Evolutionary conservation across 2,888 invertebrate species (phyloP).

Genomic region (Plebejus argus): DNA sequence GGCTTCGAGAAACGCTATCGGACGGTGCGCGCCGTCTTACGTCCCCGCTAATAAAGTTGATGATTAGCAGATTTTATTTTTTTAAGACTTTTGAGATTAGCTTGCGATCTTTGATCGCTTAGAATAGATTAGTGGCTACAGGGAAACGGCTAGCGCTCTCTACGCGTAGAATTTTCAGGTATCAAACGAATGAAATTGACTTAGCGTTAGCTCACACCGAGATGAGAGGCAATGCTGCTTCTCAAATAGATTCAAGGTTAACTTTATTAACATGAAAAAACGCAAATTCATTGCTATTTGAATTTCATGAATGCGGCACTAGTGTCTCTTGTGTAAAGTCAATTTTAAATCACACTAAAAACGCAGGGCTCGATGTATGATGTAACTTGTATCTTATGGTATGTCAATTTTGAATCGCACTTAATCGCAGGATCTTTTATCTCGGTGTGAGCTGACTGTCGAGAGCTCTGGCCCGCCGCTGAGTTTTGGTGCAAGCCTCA

Average conservation of each 20-base stretch:
- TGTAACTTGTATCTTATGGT: too few relatives aligned
- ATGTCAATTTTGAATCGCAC: not conserved
- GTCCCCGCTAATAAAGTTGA: slow-evolving; percentile 75
- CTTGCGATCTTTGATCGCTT: slow-evolving; percentile 79
- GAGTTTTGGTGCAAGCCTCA: slow-evolving; percentile 64
- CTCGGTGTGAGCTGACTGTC: slow-evolving; percentile 28
- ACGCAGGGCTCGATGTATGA: too few relatives aligned
- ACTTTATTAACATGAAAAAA: too few relatives aligned
- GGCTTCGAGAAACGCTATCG: slow-evolving; percentile 90
- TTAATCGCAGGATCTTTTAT: not conserved
- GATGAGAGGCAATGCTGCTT: not conserved
- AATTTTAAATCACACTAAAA: too few relatives aligned
- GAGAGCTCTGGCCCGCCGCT: slow-evolving; percentile 67
- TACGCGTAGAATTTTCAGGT: slow-evolving; percentile 20
- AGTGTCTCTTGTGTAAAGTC: too few relatives aligned
- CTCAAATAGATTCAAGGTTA: not conserved
- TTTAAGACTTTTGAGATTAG: slow-evolving; percentile 79
- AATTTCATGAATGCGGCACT: too few relatives aligned
- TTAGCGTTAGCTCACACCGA: not conserved
- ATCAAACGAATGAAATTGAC: slow-evolving; percentile 33
- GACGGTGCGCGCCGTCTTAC: slow-evolving; percentile 89
- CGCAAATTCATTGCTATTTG: not conserved
- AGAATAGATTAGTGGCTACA: slow-evolving; percentile 75
- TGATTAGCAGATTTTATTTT: slow-evolving; percentile 80
- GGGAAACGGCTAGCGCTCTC: slow-evolving; percentile 71